Evolutionary conservation across 2,888 invertebrate genomes (phyloP), one percentile per base, ranked within the genome.

Genomic region (Archips xylosteana): DNA sequence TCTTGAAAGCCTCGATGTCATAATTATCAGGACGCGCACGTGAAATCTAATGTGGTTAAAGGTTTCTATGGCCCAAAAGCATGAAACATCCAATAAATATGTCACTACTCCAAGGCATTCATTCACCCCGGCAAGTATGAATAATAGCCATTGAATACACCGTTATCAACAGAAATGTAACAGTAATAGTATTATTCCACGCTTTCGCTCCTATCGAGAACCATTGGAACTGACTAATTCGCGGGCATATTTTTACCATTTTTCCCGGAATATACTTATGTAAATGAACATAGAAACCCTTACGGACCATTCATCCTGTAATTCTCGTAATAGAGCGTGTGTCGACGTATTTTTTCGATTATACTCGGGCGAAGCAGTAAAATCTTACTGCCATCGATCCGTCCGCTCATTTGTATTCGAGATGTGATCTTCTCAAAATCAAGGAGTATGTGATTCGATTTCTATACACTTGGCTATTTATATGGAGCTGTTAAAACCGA

Each of bases 371-470:
- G 76, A 75, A 76, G 79, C 76, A 80, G 80, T 84, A 82, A 84
- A 84, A 82, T 78, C 78, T 80, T 77, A 79, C 76, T 64, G 54
- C 79, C 79, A 85, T 85, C 84, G 85, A 87, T 88, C 45, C 79
- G 76, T 78, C 76, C 70, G 70, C 81, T 85, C 89, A 90, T 93
- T 89, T 84, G 87, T 92, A 94, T 94, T 92, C 94, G 74, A 77
- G 71, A 72, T 83, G 85, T 80, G 86, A 83, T 86, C 87, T 88
- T 84, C 89, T 89, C 92, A 89, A 92, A 94, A 93, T 94, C 94
- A 94, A 94, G 93, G 92, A 90, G 92, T 93, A 91, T 94, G 93
- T 93, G 94, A 94, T 94, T 94, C 92, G 94, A 94, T 94, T 93
- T 90, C 91, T 91, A 88, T 89, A 89, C 87, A 81, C 83, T 81